phyloP scores from a whole-genome alignment of 1,140 invertebrate genomes.

The Pseudobourletiella spinata region DNA sequence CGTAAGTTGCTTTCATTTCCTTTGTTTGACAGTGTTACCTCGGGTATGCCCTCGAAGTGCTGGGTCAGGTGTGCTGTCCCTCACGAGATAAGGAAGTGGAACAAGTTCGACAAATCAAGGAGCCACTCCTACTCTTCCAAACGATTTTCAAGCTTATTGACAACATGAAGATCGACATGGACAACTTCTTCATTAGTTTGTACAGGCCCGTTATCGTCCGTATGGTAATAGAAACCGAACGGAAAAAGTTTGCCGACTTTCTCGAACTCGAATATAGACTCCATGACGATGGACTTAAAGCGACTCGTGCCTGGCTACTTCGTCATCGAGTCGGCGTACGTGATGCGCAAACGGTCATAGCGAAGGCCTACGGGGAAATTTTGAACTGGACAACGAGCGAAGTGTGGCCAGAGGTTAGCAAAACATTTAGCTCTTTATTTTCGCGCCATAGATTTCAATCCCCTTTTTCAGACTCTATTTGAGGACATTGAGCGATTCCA shows the following conservation, averaged over 20 bases:
- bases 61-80: constrained; percentile 86
- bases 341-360: constrained; percentile 38
- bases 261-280: constrained; percentile 54
- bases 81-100: constrained; percentile 79
- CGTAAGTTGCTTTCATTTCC: too few relatives aligned
- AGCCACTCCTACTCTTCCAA: constrained; percentile 75
- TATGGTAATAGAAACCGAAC: constrained; percentile 81
- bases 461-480: constrained; percentile 51
- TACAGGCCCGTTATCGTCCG: constrained; percentile 75
- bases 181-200: constrained; percentile 84
- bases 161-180: constrained; percentile 83
- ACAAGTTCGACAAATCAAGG: constrained; percentile 51
- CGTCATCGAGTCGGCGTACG: constrained; percentile 14
- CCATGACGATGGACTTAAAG: constrained; percentile 57
- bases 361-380: constrained; percentile 67
- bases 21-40: constrained; percentile 54
- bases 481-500: constrained; percentile 63
- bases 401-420: neutral
- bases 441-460: too few relatives aligned
- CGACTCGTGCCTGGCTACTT: constrained; percentile 65
- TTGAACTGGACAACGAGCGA: constrained; percentile 21
- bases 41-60: constrained; percentile 73
- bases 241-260: constrained; percentile 82
- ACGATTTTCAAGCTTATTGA: constrained; percentile 72
- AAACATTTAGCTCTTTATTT: too few relatives aligned